Evolutionary conservation across 2,888 invertebrate species (phyloP).

Genomic region (Orthonevra nobilis): DNA sequence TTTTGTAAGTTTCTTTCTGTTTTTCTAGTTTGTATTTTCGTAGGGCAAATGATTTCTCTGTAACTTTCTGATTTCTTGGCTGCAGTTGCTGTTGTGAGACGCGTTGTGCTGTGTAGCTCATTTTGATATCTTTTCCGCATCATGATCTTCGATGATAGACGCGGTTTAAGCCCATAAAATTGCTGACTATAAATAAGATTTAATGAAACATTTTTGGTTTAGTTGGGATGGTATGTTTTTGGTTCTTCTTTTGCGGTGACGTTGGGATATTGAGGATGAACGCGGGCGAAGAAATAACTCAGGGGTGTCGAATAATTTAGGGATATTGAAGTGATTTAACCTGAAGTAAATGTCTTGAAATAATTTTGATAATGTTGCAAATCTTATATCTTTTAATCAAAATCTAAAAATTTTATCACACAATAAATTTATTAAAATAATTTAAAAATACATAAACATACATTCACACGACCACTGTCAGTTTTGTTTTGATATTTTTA

Average conservation of each 20-base stretch:
- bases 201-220: conserved; percentile 76
- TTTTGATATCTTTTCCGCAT: conserved; percentile 75
- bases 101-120: conserved; percentile 58
- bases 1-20: conserved; percentile 39
- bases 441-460: too few relatives aligned
- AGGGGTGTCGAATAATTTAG: conserved; percentile 29
- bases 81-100: conserved; percentile 21
- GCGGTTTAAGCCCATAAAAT: conserved; percentile 79
- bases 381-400: too few relatives aligned
- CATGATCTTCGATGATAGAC: conserved; percentile 78
- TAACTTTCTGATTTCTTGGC: conserved; percentile 28
- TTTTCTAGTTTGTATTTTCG: conserved; percentile 1
- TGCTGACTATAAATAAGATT: conserved; percentile 79
- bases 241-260: conserved; percentile 24
- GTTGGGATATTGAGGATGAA: conserved; percentile 17
- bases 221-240: conserved; percentile 38
- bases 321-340: conserved; percentile 19
- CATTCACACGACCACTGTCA: too few relatives aligned
- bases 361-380: too few relatives aligned
- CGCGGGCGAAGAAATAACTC: conserved; percentile 18
- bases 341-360: too few relatives aligned
- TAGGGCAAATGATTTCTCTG: conserved; percentile 26
- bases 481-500: too few relatives aligned
- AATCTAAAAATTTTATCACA: too few relatives aligned
- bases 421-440: too few relatives aligned